These are phyloP conservation scores for Coremacera marginata DNA, from an alignment of 2,888 invertebrate genomes.

Conservation along the genomic window DNA sequence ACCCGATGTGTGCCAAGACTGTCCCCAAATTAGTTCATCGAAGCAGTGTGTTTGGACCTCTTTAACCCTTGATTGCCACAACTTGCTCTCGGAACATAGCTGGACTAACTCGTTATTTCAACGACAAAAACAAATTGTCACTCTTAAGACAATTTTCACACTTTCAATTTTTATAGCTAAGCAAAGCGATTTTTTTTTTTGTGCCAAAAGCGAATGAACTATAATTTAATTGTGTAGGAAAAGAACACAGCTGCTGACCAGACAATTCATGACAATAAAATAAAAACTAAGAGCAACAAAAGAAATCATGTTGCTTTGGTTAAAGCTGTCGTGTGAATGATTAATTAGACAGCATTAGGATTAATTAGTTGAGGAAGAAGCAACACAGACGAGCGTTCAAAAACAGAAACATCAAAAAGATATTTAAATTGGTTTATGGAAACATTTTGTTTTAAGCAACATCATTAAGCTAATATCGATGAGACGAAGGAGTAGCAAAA, in stretches of 20 bases:
- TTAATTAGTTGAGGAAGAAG: background rate
- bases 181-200: background rate
- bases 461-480: background rate
- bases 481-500: background rate
- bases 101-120: no score
- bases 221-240: background rate
- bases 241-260: background rate
- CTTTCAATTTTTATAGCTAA: constrained; percentile 20
- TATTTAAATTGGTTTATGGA: no score
- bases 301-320: constrained; percentile 10
- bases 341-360: constrained; percentile 20
- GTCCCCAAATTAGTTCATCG: no score
- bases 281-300: constrained; percentile 27
- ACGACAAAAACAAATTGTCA: background rate
- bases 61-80: no score
- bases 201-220: constrained; percentile 46
- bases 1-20: no score
- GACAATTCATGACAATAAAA: background rate
- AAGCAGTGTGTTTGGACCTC: no score
- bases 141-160: background rate
- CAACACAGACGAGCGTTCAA: background rate
- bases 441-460: no score
- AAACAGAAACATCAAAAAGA: no score
- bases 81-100: no score
- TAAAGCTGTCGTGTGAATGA: constrained; percentile 18